phyloP scores from a whole-genome alignment of 2,888 invertebrate genomes.

The Slavum lentiscoides region DNA sequence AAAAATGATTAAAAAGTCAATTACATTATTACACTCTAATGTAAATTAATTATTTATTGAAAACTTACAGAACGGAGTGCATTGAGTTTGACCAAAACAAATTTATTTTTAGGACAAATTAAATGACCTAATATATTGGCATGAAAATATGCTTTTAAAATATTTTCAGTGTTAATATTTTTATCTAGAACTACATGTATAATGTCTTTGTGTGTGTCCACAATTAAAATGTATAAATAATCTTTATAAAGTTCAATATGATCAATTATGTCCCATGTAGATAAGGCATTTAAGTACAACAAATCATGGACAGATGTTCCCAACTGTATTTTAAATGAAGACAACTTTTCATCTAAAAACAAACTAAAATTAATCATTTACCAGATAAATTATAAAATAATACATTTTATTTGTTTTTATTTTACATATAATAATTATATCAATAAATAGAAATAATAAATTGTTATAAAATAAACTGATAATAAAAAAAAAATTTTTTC shows the following conservation, averaged over 20 bases:
- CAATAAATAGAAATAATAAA: too few relatives aligned
- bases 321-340: constrained; percentile 67
- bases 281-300: constrained; percentile 55
- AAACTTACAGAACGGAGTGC: constrained; percentile 55
- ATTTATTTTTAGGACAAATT: constrained; percentile 42
- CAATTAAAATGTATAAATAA: constrained; percentile 49
- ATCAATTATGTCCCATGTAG: constrained; percentile 45
- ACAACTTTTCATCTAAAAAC: constrained; percentile 64
- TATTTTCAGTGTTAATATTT: constrained; percentile 63
- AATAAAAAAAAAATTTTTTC: too few relatives aligned
- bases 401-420: not conserved
- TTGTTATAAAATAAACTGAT: too few relatives aligned
- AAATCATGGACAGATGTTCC: constrained; percentile 65
- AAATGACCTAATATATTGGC: constrained; percentile 58
- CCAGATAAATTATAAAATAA: not conserved
- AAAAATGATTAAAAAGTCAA: not conserved
- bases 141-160: constrained; percentile 73
- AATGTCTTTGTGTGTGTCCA: constrained; percentile 27
- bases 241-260: constrained; percentile 43
- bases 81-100: constrained; percentile 39
- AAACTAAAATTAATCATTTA: constrained; percentile 11
- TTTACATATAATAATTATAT: too few relatives aligned
- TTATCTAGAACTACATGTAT: constrained; percentile 59
- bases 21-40: not conserved
- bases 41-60: not conserved